Evolutionary conservation across 1,140 invertebrate species (phyloP), one percentile per base, ranked within the genome.

Genomic region (Amphibalanus amphitrite): DNA sequence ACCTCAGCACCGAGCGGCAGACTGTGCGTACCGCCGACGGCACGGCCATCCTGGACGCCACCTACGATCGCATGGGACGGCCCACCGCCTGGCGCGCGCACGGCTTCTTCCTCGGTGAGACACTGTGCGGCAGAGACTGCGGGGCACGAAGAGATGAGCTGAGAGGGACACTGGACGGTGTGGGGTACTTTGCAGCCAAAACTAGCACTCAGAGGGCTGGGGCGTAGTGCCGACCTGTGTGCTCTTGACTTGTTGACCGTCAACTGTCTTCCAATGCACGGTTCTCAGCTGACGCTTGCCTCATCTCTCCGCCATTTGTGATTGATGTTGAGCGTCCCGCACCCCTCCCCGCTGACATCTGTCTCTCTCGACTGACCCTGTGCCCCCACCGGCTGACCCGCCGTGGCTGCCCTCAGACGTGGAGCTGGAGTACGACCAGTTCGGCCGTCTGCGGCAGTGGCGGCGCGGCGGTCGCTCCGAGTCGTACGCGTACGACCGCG

Each of bases 361-460:
- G n/a, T n/a, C n/a, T n/a, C n/a, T n/a, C n/a, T n/a, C n/a, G n/a
- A n/a, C n/a, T n/a, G n/a, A n/a, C n/a, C n/a, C n/a, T n/a, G n/a
- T n/a, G n/a, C n/a, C n/a, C n/a, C n/a, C n/a, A n/a, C n/a, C n/a
- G n/a, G n/a, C n/a, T n/a, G n/a, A n/a, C n/a, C n/a, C n/a, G n/a
- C n/a, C n/a, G n/a, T n/a, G n/a, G n/a, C n/a, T n/a, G n/a, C n/a
- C 65, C 17, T 4, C 65, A 67, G 65, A 67, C n/a, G 90, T 97
- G 1, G 92, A 95, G 75, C 81, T 97, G 6, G 92, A 93, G 75
- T 97, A 97, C 77, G 93, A 97, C 79, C 84, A 92, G 74, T 93
- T 93, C 75, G 94, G 94, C 25, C 85, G 92, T 76, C 80, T 97
- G 59, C 89, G 88, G 0, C 89, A 87, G 73, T 97, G 95, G 94